phyloP scores from a whole-genome alignment of 2,888 invertebrate species.

The Willowsia nigromaculata region DNA sequence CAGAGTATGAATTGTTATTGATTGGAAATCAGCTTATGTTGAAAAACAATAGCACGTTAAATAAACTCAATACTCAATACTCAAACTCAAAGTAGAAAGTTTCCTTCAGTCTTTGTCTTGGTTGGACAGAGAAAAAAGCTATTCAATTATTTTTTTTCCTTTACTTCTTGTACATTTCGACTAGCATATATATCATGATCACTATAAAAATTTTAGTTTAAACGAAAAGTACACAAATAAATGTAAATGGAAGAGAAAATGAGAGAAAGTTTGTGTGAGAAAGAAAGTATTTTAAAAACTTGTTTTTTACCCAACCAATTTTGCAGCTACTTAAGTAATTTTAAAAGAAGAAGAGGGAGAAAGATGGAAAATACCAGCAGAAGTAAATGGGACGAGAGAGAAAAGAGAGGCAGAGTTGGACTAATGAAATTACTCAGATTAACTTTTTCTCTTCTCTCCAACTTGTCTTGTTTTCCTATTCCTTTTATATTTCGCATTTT shows the following conservation, averaged over 20 bases:
- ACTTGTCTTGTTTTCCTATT: conserved; percentile 1
- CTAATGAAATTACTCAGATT: conserved; percentile 70
- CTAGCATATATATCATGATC: not conserved
- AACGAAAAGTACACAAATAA: not conserved
- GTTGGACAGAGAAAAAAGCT: not conserved
- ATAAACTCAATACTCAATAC: no score
- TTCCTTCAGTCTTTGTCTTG: not conserved
- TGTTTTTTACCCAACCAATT: conserved; percentile 40
- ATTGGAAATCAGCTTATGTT: no score
- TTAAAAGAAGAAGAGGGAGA: not conserved
- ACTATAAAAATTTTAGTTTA: conserved; percentile 5
- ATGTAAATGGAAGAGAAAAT: conserved; percentile 26
- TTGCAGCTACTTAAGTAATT: conserved; percentile 38
- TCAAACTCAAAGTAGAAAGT: no score
- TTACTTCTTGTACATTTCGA: not conserved
- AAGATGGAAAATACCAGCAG: conserved; percentile 3
- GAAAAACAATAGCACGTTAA: no score
- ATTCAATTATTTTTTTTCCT: conserved; percentile 41
- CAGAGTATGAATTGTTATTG: no score
- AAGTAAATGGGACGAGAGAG: conserved; percentile 21
- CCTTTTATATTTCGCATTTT: conserved; percentile 4
- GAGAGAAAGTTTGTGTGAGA: not conserved
- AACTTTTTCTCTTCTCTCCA: conserved; percentile 37
- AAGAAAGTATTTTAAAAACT: conserved; percentile 17
- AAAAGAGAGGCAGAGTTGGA: conserved; percentile 34